Conservation (phyloP, 2,888 invertebrate genomes). For the Operophtera brumata region DNA sequence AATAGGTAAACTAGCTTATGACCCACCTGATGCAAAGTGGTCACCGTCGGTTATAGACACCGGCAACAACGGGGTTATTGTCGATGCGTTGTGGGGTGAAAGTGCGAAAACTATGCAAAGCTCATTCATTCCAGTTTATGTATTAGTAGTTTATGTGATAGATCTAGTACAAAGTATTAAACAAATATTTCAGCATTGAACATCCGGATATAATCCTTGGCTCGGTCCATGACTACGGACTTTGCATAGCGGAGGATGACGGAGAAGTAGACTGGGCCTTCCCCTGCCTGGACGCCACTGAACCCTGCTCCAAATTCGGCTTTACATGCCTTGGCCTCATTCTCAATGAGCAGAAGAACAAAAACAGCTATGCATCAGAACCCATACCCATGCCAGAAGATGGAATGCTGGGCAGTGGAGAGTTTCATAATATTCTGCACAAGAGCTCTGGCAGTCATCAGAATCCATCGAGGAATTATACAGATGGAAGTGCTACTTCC, state of each 20-base stretch:
- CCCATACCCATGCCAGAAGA: constrained; percentile 66
- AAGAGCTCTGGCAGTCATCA: constrained; percentile 69
- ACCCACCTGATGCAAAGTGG: too few species aligned
- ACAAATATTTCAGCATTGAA: constrained; percentile 70
- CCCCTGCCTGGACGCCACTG: constrained; percentile 92
- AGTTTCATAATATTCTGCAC: constrained; percentile 58
- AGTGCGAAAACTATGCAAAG: too few species aligned
- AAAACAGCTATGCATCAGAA: constrained; percentile 43
- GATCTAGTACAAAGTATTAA: too few species aligned
- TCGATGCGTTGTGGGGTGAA: too few species aligned
- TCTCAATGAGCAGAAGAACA: constrained; percentile 87
- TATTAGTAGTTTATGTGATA: too few species aligned
- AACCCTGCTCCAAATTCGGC: constrained; percentile 95
- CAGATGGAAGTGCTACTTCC: constrained; percentile 72
- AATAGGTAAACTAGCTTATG: too few species aligned
- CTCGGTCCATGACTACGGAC: constrained; percentile 87
- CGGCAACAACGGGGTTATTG: too few species aligned
- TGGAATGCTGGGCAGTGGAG: constrained; percentile 48
- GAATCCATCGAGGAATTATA: constrained; percentile 61
- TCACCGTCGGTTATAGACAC: too few species aligned
- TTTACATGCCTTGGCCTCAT: constrained; percentile 94
- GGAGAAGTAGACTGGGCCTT: constrained; percentile 97
- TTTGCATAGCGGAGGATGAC: constrained; percentile 97
- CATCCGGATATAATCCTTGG: constrained; percentile 83
- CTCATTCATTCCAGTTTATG: too few species aligned